These are phyloP conservation scores for Siniperca scherzeri DNA, from an alignment of 2,797 vertebrate genomes.

Conservation along the genomic window DNA sequence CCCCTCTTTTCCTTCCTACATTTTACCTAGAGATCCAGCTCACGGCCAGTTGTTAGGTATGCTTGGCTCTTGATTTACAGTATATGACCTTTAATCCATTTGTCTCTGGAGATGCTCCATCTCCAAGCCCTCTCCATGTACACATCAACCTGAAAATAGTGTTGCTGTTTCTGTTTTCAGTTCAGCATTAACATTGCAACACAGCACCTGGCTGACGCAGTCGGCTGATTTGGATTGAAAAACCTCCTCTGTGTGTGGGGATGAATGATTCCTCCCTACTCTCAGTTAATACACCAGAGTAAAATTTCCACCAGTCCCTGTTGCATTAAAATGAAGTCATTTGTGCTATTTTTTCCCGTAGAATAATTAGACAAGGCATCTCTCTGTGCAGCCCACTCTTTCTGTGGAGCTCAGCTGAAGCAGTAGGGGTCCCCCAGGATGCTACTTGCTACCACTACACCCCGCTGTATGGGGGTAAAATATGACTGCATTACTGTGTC, in stretches of 20 bases:
- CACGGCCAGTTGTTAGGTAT: conserved; percentile 39
- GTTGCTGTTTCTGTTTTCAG: conserved; percentile 36
- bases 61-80: conserved; percentile 45
- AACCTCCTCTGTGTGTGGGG: neutral
- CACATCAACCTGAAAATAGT: conserved; percentile 40
- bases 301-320: conserved; percentile 16
- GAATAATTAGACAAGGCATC: conserved; percentile 54
- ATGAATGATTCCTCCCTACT: conserved; percentile 29
- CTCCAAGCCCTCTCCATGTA: conserved; percentile 30
- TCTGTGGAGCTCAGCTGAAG: conserved; percentile 31
- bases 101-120: conserved; percentile 49
- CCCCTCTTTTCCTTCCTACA: neutral
- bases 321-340: conserved; percentile 53
- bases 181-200: conserved; percentile 39
- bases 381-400: conserved; percentile 21
- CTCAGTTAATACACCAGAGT: conserved; percentile 43
- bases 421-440: conserved; percentile 50
- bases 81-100: conserved; percentile 69
- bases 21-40: conserved; percentile 54
- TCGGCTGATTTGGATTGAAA: conserved; percentile 3
- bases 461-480: conserved; percentile 45
- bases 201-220: conserved; percentile 35
- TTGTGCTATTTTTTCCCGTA: conserved; percentile 49
- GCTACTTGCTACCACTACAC: conserved; percentile 47
- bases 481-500: conserved; percentile 46